phyloP scores from a whole-genome alignment of 1,140 invertebrate species.

The Choristoneura fumiferana region DNA sequence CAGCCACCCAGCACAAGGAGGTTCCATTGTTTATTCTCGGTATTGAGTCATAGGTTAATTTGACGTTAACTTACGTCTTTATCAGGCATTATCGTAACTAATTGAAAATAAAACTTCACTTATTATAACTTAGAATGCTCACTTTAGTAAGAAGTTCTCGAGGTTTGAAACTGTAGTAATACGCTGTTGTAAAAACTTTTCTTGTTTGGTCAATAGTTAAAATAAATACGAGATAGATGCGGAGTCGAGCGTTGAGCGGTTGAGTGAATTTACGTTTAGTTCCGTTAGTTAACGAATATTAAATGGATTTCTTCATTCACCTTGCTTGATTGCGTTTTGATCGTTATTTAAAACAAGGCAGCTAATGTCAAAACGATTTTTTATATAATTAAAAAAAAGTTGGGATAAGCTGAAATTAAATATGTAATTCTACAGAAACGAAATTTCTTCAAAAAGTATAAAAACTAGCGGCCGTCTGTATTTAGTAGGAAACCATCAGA shows the following conservation, averaged over 20 bases:
- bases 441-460: no score
- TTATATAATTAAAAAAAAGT: not conserved
- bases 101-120: no score
- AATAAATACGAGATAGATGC: not conserved
- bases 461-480: no score
- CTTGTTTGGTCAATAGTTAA: conserved; percentile 11
- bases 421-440: no score
- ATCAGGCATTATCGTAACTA: not conserved
- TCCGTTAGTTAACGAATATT: conserved; percentile 10
- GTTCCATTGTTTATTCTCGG: conserved; percentile 54
- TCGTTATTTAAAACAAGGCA: not conserved
- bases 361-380: not conserved
- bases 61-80: conserved; percentile 21
- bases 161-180: not conserved
- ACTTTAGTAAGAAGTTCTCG: no score
- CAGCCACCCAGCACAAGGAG: conserved; percentile 24
- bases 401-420: no score
- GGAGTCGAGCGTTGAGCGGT: not conserved
- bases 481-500: no score
- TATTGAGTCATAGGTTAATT: conserved; percentile 45
- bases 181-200: not conserved
- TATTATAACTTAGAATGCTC: no score
- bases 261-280: conserved; percentile 8
- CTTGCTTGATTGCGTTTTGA: conserved; percentile 14
- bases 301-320: no score